Base-by-base conservation (phyloP, 2,797 vertebrate genomes). In the Sebastes diploproa region DNA sequence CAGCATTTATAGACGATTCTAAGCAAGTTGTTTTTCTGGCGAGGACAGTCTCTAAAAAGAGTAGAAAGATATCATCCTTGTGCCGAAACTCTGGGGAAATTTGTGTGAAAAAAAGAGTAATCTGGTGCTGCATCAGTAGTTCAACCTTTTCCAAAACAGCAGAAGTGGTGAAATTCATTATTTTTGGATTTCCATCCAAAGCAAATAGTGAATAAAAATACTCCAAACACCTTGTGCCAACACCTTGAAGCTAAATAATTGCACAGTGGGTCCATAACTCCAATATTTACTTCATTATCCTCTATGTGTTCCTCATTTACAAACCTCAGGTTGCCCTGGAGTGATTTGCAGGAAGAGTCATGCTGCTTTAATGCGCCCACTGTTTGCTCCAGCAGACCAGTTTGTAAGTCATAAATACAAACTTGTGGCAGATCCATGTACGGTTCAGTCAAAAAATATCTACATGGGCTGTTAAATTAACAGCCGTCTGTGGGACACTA, bases 241-340 rank as follows among this genome's bases (percentile, higher is more conserved):
- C 74, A 82, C 50, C 66, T 60, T 56, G 36, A 67, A 75, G 72
- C 75, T 56, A 75, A 86, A 87, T 7, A 68, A 75, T 29, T 72
- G 83, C 38, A 9, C 73, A 72, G 85, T 67, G 83, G 78, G 67
- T 77, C 85, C 89, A 81, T 52, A 77, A 72, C 32, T 68, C 77
- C 71, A 83, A 71, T 77, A 75, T 75, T 89, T 78, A 69, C 71
- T 82, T 78, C 67, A 84, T 86, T 86, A 83, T 86, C 73, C 78
- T 89, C 81, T 64, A 23, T 61, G 69, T 78, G 77, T 55, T 82
- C 75, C 82, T 82, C 80, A 80, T 87, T 90, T 84, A 77, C 63
- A 80, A 81, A 74, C 66, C 82, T 78, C 81, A 80, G n/a, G 30
- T n/a, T 55, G 66, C 75, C 42, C 12, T 7, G 1, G 13, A 73